Conservation (phyloP, 2,113 vertebrate genomes). For the Potamarius usumacintae region DNA sequence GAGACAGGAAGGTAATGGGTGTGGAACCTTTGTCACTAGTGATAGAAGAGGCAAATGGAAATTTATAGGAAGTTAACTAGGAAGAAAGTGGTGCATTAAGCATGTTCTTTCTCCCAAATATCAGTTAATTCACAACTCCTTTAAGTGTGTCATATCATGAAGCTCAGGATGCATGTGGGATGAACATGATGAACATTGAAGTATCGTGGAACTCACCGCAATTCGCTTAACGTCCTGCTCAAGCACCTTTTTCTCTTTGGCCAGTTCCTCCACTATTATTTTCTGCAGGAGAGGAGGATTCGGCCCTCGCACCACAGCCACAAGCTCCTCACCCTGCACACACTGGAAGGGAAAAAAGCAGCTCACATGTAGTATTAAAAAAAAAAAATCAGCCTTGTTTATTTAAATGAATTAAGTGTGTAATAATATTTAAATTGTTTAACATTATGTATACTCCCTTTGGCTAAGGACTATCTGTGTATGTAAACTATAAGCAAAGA, state of each 20-base stretch:
- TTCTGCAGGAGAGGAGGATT: slow-evolving; percentile 84
- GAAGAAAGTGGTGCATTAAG: neutral
- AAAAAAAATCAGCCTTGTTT: neutral
- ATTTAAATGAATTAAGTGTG: neutral
- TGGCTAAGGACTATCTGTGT: neutral
- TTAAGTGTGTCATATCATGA: neutral
- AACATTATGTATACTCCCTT: neutral
- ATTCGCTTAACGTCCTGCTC: slow-evolving; percentile 69
- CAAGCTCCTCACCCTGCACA: slow-evolving; percentile 81
- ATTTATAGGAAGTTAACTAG: neutral
- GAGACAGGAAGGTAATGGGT: neutral
- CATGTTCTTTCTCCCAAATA: neutral
- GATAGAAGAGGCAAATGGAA: neutral
- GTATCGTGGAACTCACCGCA: slow-evolving; percentile 69
- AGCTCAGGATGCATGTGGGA: neutral
- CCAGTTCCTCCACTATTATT: slow-evolving; percentile 83
- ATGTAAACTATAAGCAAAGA: neutral
- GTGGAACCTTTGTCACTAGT: neutral
- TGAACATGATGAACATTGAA: neutral
- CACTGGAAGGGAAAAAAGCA: neutral
- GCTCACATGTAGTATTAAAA: neutral
- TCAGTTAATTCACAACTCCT: neutral
- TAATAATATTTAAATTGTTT: neutral
- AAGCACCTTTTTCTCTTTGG: slow-evolving; percentile 75
- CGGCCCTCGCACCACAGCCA: slow-evolving; percentile 81